Base-by-base conservation (phyloP, 2,888 invertebrate species). In the Helobdella robusta region DNA sequence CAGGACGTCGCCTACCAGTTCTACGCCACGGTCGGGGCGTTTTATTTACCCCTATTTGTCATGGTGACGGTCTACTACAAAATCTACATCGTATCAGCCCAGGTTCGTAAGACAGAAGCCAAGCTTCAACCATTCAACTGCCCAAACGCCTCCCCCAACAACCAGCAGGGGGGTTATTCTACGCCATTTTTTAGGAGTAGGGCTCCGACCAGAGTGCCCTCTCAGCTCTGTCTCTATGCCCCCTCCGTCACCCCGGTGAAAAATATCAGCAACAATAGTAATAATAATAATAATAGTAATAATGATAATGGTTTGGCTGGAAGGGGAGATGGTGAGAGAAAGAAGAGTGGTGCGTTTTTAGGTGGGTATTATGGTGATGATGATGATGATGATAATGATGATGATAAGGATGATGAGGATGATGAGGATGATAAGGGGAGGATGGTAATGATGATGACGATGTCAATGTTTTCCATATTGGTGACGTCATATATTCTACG, bases 31-130 rank as follows among this genome's bases (percentile, higher is more conserved):
- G 73, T 82, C 40, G 79, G 89, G 73, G 75, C 95, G 73, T 98
- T 98, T 82, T 98, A 98, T 82, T 87, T 94, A 75, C 97, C 97
- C 11, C 83, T 95, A 69, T 84, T 88, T 71, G 91, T 95, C 71
- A 97, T 98, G 95, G 86, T 97, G 68, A 86, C 91, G 73, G 92
- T 98, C 54, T 97, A 98, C 81, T 91, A 89, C 80, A 91, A 92
- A 82, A 97, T 98, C 59, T 70, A 70, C 60, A 40, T 66, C 58
- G 68, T 70, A 35, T 70, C 70, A 6, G 72, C 75, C n/a, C 72
- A 74, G 35, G 74, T 78, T 28, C 74, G 74, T 32, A 74, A 75
- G 66, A 74, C 74, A 15, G 77, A 76, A 67, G 72, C 72, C 30
- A 73, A 73, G 61, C 75, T 76, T n/a, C 74, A 76, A 65, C 68